Conservation (phyloP, 1,140 invertebrate species). For the Ostrea edulis region DNA sequence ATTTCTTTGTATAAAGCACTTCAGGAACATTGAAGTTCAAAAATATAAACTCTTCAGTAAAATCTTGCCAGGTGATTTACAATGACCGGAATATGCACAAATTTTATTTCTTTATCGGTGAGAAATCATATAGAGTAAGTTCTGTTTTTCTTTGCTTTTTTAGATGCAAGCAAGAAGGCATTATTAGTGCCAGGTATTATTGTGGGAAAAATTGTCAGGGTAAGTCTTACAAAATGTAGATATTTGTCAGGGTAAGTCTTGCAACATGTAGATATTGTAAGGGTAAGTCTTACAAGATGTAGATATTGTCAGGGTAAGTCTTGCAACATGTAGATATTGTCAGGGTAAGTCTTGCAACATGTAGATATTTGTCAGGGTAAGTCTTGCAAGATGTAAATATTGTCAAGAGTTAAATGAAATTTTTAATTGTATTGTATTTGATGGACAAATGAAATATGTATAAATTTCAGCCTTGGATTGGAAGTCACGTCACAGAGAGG, state of each 20-base stretch:
- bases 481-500: neutral
- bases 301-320: conserved; percentile 60
- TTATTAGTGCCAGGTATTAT: conserved; percentile 58
- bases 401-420: neutral
- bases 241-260: conserved; percentile 58
- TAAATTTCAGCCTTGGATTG: conserved; percentile 3
- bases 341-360: conserved; percentile 57
- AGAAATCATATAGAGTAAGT: too few relatives aligned
- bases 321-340: too few relatives aligned
- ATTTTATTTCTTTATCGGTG: too few relatives aligned
- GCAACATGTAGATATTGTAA: too few relatives aligned
- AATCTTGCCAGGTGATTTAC: too few relatives aligned
- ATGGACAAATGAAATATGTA: neutral
- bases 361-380: conserved; percentile 61
- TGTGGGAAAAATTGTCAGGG: conserved; percentile 61
- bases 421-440: too few relatives aligned
- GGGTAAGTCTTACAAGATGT: conserved; percentile 54
- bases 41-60: too few relatives aligned
- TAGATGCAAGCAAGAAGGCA: conserved; percentile 57
- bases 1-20: too few relatives aligned
- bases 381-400: conserved; percentile 24
- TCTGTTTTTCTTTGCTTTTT: neutral
- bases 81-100: too few relatives aligned
- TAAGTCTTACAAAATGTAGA: too few relatives aligned
- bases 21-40: too few relatives aligned